These are phyloP conservation scores for Colletes collaris DNA, from an alignment of 2,888 invertebrate species.

Conservation along the genomic window DNA sequence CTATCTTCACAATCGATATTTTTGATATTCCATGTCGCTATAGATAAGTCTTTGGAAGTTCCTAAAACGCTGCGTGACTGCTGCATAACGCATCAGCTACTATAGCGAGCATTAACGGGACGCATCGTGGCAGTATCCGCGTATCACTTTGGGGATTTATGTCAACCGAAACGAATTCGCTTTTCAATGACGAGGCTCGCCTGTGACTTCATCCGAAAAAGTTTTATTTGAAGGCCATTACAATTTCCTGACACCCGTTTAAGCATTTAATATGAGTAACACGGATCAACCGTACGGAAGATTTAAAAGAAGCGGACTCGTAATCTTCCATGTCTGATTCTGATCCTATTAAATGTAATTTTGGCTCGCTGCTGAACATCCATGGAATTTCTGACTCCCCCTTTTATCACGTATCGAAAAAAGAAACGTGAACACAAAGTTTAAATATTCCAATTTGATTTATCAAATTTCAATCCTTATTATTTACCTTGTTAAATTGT, in stretches of 20 bases:
- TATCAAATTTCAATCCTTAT: too few relatives aligned
- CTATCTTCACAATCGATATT: too few relatives aligned
- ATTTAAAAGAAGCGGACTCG: neutral
- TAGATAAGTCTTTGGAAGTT: too few relatives aligned
- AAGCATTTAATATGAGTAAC: constrained; percentile 35
- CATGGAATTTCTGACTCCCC: neutral
- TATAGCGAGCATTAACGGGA: constrained; percentile 37
- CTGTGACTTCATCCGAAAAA: constrained; percentile 28
- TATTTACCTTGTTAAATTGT: too few relatives aligned
- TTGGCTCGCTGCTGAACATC: too few relatives aligned
- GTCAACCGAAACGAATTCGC: constrained; percentile 45
- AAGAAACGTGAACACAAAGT: neutral
- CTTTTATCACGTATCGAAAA: neutral
- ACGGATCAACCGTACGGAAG: constrained; percentile 1
- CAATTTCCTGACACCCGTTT: constrained; percentile 27
- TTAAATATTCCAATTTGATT: too few relatives aligned
- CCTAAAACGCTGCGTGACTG: neutral
- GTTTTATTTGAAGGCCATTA: constrained; percentile 6
- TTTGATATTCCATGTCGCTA: too few relatives aligned
- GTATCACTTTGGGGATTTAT: constrained; percentile 57
- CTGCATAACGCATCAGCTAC: constrained; percentile 37
- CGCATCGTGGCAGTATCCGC: constrained; percentile 25
- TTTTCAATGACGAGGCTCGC: constrained; percentile 8
- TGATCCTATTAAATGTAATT: constrained; percentile 9
- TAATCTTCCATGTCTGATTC: neutral